Base-by-base conservation (phyloP, 2,797 vertebrate genomes). In the Rhinophrynus dorsalis region DNA sequence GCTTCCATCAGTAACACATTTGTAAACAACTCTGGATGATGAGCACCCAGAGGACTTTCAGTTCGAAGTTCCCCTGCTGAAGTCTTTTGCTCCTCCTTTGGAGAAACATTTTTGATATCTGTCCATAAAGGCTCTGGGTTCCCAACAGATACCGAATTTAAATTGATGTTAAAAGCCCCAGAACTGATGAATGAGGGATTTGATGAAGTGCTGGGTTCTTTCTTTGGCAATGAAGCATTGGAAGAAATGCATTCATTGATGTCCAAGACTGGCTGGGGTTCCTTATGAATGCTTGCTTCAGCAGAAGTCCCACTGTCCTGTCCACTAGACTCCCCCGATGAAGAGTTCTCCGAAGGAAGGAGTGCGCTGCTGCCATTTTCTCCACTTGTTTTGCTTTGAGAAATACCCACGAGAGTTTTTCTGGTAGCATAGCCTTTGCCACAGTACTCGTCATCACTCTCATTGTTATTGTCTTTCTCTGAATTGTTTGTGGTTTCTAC, bases 81-180 rank as follows among this genome's bases (percentile, higher is more conserved):
- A 24, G 3, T 52, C 17, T 55, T n/a, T 35, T 17, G 9, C 1
- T 20, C 51, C 15, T 12, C 17, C 9, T 35, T 1, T 20, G 40
- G 9, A 50, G 2, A 21, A 2, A 27, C 21, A 44, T 63, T 13
- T 58, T 47, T 0, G 33, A 77, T 15, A 2, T 48, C 4, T 11
- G 61, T 30, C 1, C 40, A 0, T 0, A 57, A 6, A 29, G 55
- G 37, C 47, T 71, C 75, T 42, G 62, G 51, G n/a, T n/a, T 7
- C 33, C 82, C 79, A 71, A 90, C 29, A 26, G 68, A 79, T 51
- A 90, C 86, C 1, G 81, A 77, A 2, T 74, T 64, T 18, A 91
- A 62, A 27, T 78, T 68, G 64, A 91, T 82, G 9, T 84, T 83
- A 68, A 88, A 87, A 54, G 68, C 64, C 6, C 13, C 55, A 0